Percentiles rank a stretch among this genome's conserved stretches.
phyloP scores from a whole-genome alignment of 2,888 invertebrate genomes.

The Sicus ferrugineus region DNA sequence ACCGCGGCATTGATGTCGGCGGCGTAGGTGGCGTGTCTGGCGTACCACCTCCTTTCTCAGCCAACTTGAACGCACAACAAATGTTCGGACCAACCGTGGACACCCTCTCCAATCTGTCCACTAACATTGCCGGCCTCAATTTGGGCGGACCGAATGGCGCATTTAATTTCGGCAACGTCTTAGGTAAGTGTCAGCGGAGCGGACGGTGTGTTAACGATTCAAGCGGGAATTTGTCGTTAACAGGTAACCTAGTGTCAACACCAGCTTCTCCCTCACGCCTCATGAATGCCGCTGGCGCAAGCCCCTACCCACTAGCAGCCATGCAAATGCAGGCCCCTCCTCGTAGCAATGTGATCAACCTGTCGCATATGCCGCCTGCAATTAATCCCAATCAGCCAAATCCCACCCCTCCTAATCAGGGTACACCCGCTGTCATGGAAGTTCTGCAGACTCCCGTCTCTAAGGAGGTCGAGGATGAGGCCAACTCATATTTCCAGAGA shows the following conservation, averaged over 20 bases:
- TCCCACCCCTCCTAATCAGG: conserved; percentile 57
- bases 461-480: conserved; percentile 98
- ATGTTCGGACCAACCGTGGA: conserved; percentile 79
- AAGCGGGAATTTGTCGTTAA: not conserved
- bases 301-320: conserved; percentile 76
- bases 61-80: conserved; percentile 75
- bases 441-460: conserved; percentile 84
- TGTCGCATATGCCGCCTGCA: conserved; percentile 75
- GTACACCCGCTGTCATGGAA: conserved; percentile 73
- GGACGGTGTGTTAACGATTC: not conserved
- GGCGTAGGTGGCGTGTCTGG: conserved; percentile 53
- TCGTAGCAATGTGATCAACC: conserved; percentile 71
- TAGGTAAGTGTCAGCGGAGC: conserved; percentile 67
- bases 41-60: conserved; percentile 69
- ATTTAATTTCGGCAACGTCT: conserved; percentile 67
- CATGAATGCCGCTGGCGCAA: conserved; percentile 70
- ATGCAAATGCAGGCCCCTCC: conserved; percentile 67
- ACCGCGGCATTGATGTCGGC: conserved; percentile 70
- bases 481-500: conserved; percentile 97
- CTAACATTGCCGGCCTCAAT: conserved; percentile 79
- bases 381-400: conserved; percentile 52
- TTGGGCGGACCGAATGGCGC: conserved; percentile 75
- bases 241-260: conserved; percentile 74
- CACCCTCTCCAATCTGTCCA: conserved; percentile 76
- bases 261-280: conserved; percentile 86